Evolutionary conservation across 2,888 invertebrate species (phyloP), one percentile per base, ranked within the genome.

Genomic region (Andrena hattorfiana): DNA sequence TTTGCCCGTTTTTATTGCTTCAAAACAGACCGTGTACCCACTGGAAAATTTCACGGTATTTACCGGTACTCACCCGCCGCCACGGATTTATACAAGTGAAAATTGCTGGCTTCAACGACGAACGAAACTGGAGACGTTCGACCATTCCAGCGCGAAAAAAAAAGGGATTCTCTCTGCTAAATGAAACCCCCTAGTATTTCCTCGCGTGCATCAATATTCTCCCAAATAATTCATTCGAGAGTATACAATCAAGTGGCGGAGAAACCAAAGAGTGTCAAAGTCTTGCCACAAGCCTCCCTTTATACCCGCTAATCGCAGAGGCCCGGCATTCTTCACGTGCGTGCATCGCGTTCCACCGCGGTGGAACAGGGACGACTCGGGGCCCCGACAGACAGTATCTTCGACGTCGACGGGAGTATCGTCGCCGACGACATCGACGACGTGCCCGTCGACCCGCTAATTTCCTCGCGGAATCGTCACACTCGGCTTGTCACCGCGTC

Each of bases 401-500:
- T 69, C 66, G 49, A 28, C 63, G 70, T 72, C 62, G 48, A 26
- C 48, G 67, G 48, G 26, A 49, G 63, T 69, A 49, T 71, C 70
- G 60, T 77, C 72, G 80, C 64, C 84, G 69, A 76, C 80, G 69
- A 68, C 76, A 70, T 70, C 69, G 79, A n/a, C 79, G 73, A 51
- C 60, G 62, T 67, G 35, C 63, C 81, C 70, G 67, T 56, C 70
- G 56, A 85, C 82, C 83, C 84, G 89, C 86, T 90, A 88, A 90
- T 90, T 90, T 89, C 87, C 86, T 77, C 86, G 84, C 83, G 86
- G 73, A 85, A 87, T 89, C 81, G 85, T 85, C 88, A 84, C 85
- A 83, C 85, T 84, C 85, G 76, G 85, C 77, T 89, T 87, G 88
- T 84, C 80, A 80, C 80, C 84, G 85, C 81, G 83, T 85, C 82